These are phyloP conservation scores for Nothocercus nigrocapillus DNA, from an alignment of 2,113 vertebrate genomes.

Conservation along the genomic window DNA sequence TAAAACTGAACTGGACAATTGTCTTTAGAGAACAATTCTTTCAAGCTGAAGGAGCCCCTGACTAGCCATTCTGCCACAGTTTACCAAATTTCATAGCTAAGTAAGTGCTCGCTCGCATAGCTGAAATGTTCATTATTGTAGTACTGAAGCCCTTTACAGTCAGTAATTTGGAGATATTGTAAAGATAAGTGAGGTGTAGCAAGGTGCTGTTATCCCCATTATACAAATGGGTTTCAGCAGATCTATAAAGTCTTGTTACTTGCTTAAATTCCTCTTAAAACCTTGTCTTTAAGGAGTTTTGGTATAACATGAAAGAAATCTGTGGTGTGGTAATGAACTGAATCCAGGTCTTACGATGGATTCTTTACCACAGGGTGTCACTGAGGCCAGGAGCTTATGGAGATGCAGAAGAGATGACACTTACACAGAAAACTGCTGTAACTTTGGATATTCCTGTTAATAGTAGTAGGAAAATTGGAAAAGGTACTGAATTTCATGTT, in stretches of 20 bases:
- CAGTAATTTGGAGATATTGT: neutral
- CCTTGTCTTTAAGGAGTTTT: neutral
- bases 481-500: neutral
- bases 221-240: neutral
- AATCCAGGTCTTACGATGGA: neutral
- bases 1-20: neutral
- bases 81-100: neutral
- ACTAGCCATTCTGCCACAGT: neutral
- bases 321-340: neutral
- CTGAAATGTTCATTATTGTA: neutral
- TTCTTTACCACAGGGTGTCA: neutral
- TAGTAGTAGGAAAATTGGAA: neutral
- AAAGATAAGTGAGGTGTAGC: neutral
- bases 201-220: neutral
- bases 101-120: neutral
- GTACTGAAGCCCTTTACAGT: constrained; percentile 1
- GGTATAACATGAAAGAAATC: neutral
- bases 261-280: neutral
- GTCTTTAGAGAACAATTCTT: neutral
- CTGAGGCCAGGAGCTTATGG: neutral
- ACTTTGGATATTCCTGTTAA: constrained; percentile 1
- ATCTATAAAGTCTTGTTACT: neutral
- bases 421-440: neutral
- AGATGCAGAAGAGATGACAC: neutral
- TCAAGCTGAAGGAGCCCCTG: neutral